Evolutionary conservation across 2,888 invertebrate species (phyloP), one percentile per base, ranked within the genome.

Genomic region (Dicyrtomina minuta): DNA sequence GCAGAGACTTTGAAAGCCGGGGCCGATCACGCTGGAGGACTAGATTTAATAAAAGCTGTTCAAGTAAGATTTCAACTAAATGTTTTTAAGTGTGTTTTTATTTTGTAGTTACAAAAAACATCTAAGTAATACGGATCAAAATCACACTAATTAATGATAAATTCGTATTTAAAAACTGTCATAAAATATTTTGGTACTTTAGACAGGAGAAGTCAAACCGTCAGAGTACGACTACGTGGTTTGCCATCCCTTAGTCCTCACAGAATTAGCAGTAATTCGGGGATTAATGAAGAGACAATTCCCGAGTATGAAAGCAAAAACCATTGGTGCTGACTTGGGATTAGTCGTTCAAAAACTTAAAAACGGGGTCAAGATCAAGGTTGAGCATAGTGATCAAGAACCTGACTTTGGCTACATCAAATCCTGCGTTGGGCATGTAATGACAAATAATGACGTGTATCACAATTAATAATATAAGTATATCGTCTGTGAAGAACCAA

Each of bases 201-300:
- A 81, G 80, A 75, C 77, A 46, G 82, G 82, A 6, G 78, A 79
- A n/a, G 56, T 81, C 12, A 71, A 77, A 33, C 46, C 79, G 2
- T 77, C 79, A 13, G 91, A 93, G 75, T 93, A 88, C 80, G 87
- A 91, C 78, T 88, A 85, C 79, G 80, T 91, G 8, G 83, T 94
- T 15, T 90, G 91, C 0, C 91, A 93, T 83, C 89, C 91, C 0
- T 88, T 89, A 80, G 90, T 93, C 72, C 81, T 92, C 60, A 86
- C 90, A 0, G 93, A 93, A 64, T 80, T 94, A 44, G 86, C 90
- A 1, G 84, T 87, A 0, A 83, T 94, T 68, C 85, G 92, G 73
- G 93, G 93, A 1, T 80, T 93, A 55, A 84, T 94, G 85, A 92
- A 89, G 79, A 87, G 84, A 72, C 88, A 87, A 78, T 92, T 92